Evolutionary conservation across 2,888 invertebrate species (phyloP), one percentile per base, ranked within the genome.

Genomic region (Lobophora halterata): DNA sequence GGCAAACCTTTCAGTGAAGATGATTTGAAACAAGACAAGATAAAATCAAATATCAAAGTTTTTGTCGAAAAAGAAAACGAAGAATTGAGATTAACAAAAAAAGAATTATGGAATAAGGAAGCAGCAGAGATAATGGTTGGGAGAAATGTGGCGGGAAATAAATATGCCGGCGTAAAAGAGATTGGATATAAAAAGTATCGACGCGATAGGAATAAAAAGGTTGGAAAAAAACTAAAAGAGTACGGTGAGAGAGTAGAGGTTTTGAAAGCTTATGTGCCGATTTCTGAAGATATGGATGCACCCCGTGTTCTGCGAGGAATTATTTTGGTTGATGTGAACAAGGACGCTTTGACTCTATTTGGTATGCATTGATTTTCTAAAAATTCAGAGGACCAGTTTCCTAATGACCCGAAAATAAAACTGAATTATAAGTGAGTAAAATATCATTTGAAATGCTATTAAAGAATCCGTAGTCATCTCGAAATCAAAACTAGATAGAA

Each of bases 241-340:
- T 19, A 23, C 11, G 31, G n/a, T 5, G 23, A 33, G 2, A 5
- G 17, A 2, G 3, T 28, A 13, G 11, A 16, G 6, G 1, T 8
- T 6, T 1, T 26, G 1, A 8, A 31, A 18, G 3, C 11, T 1
- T 32, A 32, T 21, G 29, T 43, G 3, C 43, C 37, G 1, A 26
- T 37, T 5, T 33, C 17, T 28, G 43, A 43, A 2, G 43, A 43
- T 17, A 2, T 43, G 8, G 11, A 16, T 6, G 10, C 1, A 0
- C 14, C 17, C 1, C 23, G 13, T 3, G 2, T 17, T 5, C 5
- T 39, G 8, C 9, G 18, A 7, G 33, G 43, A 5, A 33, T 32
- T 0, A 33, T 37, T 21, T 21, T 43, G 10, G 11, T 33, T 1
- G 37, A 37, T 25, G 13, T 33, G 1, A 43, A 43, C n/a, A 17